Conservation (phyloP, 2,797 vertebrate species). For the Sebastes jordani region DNA sequence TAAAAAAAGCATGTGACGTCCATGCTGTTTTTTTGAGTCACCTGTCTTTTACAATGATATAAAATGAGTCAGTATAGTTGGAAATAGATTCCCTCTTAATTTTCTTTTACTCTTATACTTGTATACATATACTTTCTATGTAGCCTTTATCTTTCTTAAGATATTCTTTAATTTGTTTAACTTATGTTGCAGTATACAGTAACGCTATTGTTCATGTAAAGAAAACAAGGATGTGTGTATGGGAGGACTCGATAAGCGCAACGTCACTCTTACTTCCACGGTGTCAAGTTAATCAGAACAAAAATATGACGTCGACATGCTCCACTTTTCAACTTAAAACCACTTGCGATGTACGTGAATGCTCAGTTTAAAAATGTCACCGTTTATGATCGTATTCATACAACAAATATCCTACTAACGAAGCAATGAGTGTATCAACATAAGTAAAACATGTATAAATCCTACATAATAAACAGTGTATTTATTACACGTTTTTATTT, state of each 20-base stretch:
- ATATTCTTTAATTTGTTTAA: neutral
- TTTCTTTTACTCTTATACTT: neutral
- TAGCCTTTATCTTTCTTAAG: neutral
- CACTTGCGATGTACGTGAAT: rapidly evolving
- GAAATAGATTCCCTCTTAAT: neutral
- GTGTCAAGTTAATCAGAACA: neutral
- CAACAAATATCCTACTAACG: rapidly evolving
- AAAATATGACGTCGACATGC: neutral
- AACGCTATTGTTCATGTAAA: rapidly evolving
- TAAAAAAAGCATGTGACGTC: too few species aligned
- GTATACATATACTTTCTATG: neutral
- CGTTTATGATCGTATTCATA: rapidly evolving
- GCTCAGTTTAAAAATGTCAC: neutral
- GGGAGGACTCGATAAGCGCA: conserved; percentile 2
- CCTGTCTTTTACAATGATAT: neutral
- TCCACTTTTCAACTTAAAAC: conserved; percentile 45
- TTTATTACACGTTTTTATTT: neutral
- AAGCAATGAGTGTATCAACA: rapidly evolving
- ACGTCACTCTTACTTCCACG: conserved; percentile 50
- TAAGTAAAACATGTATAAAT: rapidly evolving
- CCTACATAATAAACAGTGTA: rapidly evolving
- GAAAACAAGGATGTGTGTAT: neutral
- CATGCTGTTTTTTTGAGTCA: neutral
- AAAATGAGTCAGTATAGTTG: neutral
- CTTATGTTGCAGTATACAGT: neutral